These are phyloP conservation scores for Polypedilum vanderplanki DNA, from an alignment of 1,140 invertebrate genomes.

Conservation along the genomic window DNA sequence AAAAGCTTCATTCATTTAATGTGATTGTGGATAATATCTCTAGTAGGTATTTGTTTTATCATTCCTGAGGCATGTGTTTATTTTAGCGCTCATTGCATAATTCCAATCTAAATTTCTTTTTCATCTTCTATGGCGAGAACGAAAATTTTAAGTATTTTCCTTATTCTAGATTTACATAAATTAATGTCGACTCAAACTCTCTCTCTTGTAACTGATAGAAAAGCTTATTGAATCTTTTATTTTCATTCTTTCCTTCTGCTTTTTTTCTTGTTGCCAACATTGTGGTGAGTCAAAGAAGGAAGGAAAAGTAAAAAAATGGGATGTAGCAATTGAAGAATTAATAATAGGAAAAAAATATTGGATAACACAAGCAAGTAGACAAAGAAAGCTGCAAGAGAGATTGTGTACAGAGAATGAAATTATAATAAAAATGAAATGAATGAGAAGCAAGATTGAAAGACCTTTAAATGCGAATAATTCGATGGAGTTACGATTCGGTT, in stretches of 20 bases:
- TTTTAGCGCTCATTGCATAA: not conserved
- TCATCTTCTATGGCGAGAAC: not conserved
- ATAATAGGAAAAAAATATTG: too few species aligned
- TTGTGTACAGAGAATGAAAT: too few species aligned
- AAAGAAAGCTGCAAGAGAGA: too few species aligned
- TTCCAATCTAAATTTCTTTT: not conserved
- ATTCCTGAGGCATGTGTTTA: not conserved
- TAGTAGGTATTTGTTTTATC: constrained; percentile 11
- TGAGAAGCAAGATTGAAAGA: not conserved
- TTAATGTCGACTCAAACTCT: not conserved
- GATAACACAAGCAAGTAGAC: too few species aligned
- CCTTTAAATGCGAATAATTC: not conserved
- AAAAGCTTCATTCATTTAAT: not conserved
- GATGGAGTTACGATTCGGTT: constrained; percentile 16
- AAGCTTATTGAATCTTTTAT: not conserved
- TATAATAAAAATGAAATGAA: too few species aligned
- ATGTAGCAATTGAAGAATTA: too few species aligned
- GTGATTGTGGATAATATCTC: not conserved
- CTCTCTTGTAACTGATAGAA: not conserved
- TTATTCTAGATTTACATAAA: not conserved
- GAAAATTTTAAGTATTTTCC: not conserved
- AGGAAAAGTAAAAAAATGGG: not conserved
- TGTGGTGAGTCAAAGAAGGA: not conserved
- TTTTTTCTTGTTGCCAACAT: not conserved
- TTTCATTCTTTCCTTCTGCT: not conserved